Conservation (phyloP, 2,113 vertebrate genomes). For the Strix uralensis region DNA sequence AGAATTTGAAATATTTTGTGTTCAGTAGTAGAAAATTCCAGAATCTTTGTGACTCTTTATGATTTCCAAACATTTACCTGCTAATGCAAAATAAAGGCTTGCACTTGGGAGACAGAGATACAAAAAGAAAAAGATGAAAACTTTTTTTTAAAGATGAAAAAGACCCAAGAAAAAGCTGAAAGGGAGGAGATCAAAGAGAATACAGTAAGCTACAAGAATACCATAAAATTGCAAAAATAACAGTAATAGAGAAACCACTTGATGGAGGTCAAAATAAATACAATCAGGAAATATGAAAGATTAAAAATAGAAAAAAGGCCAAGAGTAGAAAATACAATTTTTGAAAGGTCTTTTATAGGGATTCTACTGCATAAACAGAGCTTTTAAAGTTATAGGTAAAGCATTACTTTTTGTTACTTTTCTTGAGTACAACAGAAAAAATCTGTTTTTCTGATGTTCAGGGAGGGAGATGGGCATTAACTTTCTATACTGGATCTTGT, state of each 20-base stretch:
- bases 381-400: not conserved
- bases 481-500: not conserved
- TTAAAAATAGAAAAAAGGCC: conserved; percentile 63
- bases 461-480: not conserved
- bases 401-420: not conserved
- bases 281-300: conserved; percentile 57
- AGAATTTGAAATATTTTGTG: conserved; percentile 64
- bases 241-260: conserved; percentile 67
- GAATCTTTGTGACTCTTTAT: conserved; percentile 51
- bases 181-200: conserved; percentile 72
- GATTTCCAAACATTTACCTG: conserved; percentile 68
- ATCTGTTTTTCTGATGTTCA: not conserved
- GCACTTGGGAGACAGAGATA: conserved; percentile 61
- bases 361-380: conserved; percentile 48
- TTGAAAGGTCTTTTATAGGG: not conserved
- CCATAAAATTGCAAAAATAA: conserved; percentile 76
- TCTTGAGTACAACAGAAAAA: not conserved
- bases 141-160: conserved; percentile 67
- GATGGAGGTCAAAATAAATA: conserved; percentile 69
- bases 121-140: conserved; percentile 43
- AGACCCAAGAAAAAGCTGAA: conserved; percentile 60
- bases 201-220: conserved; percentile 54
- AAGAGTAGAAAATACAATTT: conserved; percentile 14
- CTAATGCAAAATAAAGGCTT: conserved; percentile 58
- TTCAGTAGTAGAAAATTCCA: conserved; percentile 54